Evolutionary conservation across 2,888 invertebrate genomes (phyloP), one percentile per base, ranked within the genome.

Genomic region (Therioaphis trifolii): DNA sequence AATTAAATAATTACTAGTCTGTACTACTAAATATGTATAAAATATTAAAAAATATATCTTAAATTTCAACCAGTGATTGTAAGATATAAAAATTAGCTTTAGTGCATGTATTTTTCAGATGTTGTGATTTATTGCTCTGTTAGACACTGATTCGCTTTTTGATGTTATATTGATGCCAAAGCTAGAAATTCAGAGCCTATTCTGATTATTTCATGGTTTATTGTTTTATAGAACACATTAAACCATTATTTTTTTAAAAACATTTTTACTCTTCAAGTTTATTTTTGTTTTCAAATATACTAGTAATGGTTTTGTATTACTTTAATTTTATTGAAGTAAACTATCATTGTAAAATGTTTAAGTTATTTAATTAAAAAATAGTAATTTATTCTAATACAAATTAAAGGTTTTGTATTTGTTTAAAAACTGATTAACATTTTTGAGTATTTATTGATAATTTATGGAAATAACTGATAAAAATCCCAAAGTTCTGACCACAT

Each of bases 91-190:
- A 18, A 35, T 49, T 61, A n/a, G 61, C 12, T 29, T n/a, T 3
- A 35, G 29, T 61, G 61, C 43, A 27, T 7, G n/a, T 43, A 12
- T 76, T 43, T 76, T n/a, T 61, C 27, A 46, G 46, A 21, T 15
- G 76, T 63, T 27, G 27, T 27, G 27, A 76, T 76, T 76, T 61
- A 61, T 61, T 61, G 76, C 76, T 76, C 76, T 61, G 76, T 61
- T 76, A 43, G 43, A 15, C 46, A 61, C 61, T 35, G 58, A 75
- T 75, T 24, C 58, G 76, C 27, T 61, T 74, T 61, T 76, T 61
- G 61, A 76, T 61, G 61, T 76, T 61, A n/a, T 27, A 35, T 40
- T 4, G 5, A n/a, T 21, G n/a, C 11, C n/a, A 40, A 4, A 21
- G 15, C 43, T 46, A 61, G 43, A 43, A 43, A 43, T 61, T 61